These are phyloP conservation scores for Alsophila aescularia DNA, from an alignment of 2,888 invertebrate genomes.

Conservation along the genomic window DNA sequence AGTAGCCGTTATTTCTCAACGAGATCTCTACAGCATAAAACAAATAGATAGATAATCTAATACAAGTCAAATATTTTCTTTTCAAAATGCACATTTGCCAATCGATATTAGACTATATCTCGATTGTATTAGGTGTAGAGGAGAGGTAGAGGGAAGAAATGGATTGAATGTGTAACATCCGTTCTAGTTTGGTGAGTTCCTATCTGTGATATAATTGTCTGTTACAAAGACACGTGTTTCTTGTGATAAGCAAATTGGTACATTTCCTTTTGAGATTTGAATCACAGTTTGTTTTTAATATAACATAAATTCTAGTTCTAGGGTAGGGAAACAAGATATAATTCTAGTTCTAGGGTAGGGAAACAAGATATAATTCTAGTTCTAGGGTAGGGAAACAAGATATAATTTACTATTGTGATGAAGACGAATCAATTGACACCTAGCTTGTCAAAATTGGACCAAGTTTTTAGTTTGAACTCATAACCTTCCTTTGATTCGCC, in stretches of 20 bases:
- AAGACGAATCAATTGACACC: too few species aligned
- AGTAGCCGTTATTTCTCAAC: conserved; percentile 24
- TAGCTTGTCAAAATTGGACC: too few species aligned
- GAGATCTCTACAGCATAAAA: not conserved
- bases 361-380: too few species aligned
- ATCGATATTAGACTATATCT: conserved; percentile 1
- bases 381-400: too few species aligned
- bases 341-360: too few species aligned
- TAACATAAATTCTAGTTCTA: too few species aligned
- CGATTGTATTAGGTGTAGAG: not conserved
- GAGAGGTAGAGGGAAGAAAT: conserved; percentile 6
- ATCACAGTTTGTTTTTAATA: conserved; percentile 4
- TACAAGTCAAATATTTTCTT: not conserved
- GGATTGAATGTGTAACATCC: conserved; percentile 47
- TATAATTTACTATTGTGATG: too few species aligned
- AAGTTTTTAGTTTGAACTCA: too few species aligned
- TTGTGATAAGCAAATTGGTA: conserved; percentile 20
- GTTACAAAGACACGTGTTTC: conserved; percentile 25
- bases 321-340: too few species aligned
- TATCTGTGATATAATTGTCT: conserved; percentile 29
- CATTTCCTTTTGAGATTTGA: conserved; percentile 15
- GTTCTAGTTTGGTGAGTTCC: conserved; percentile 43
- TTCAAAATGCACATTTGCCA: not conserved
- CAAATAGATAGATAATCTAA: not conserved
- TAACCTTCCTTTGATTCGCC: too few species aligned